Conservation (phyloP, 2,888 invertebrate genomes). For the Netelia virgata region DNA sequence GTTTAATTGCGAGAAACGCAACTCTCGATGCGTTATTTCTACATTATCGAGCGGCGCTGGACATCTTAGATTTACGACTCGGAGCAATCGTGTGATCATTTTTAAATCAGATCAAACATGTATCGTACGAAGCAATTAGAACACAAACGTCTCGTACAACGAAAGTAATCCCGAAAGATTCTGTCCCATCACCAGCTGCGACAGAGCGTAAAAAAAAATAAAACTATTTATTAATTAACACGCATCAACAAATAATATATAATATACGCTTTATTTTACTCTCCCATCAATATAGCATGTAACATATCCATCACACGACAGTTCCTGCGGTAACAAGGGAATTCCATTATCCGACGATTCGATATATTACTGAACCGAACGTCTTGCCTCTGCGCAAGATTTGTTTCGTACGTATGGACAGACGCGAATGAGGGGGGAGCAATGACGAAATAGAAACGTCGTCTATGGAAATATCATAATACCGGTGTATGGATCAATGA, state of each 20-base stretch:
- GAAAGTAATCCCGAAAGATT: no score
- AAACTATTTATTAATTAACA: neutral
- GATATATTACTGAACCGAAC: constrained; percentile 23
- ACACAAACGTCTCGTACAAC: no score
- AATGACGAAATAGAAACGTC: constrained; percentile 47
- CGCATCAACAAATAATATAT: constrained; percentile 4
- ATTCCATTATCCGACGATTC: neutral
- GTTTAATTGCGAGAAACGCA: no score
- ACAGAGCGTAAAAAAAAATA: no score
- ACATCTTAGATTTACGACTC: no score
- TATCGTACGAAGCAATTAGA: no score
- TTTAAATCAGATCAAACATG: no score
- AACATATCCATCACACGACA: constrained; percentile 23
- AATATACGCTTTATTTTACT: neutral
- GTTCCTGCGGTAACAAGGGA: constrained; percentile 17
- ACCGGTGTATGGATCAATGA: constrained; percentile 39
- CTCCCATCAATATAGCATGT: constrained; percentile 1
- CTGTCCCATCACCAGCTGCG: no score
- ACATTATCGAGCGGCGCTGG: no score
- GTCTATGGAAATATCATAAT: constrained; percentile 34
- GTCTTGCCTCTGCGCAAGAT: constrained; percentile 21
- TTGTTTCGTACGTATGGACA: constrained; percentile 13
- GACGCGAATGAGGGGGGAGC: constrained; percentile 3
- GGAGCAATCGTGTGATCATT: no score
- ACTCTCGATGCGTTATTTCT: no score